Percentiles rank a stretch among this genome's conserved stretches.
phyloP scores from a whole-genome alignment of 1,140 invertebrate genomes.

The Meteorus sp. region DNA sequence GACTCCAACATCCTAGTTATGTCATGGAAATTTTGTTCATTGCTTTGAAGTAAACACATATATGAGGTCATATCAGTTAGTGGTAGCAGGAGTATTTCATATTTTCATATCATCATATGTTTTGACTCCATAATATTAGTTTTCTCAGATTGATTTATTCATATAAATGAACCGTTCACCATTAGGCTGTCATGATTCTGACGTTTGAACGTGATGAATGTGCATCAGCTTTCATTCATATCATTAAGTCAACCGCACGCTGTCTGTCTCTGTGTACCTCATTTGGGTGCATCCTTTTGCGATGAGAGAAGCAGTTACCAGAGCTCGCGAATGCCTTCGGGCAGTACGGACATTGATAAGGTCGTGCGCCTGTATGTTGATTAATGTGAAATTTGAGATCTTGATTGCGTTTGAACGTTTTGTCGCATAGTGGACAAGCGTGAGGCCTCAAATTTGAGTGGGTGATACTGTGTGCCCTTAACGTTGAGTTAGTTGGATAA shows the following conservation, averaged over 20 bases:
- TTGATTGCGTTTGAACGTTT: conserved; percentile 75
- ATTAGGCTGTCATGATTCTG: background rate
- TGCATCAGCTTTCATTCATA: conserved; percentile 50
- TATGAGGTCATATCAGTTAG: too few species aligned
- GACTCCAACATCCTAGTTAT: too few species aligned
- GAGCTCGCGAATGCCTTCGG: conserved; percentile 77
- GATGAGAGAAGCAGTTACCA: conserved; percentile 76
- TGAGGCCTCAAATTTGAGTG: conserved; percentile 72
- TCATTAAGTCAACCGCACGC: conserved; percentile 58
- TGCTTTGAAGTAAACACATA: too few species aligned
- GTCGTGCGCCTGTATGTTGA: conserved; percentile 78
- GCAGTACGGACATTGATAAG: conserved; percentile 81
- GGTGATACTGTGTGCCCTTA: conserved; percentile 72
- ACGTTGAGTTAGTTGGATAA: conserved; percentile 70
- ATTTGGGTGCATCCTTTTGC: conserved; percentile 72
- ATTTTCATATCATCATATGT: too few species aligned
- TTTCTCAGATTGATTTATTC: too few species aligned
- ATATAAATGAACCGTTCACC: background rate
- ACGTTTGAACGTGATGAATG: background rate
- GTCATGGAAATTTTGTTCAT: too few species aligned
- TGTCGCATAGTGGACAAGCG: conserved; percentile 71
- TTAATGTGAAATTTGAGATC: conserved; percentile 79
- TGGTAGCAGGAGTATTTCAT: too few species aligned
- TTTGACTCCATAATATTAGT: too few species aligned
- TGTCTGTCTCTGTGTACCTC: conserved; percentile 59